These are phyloP conservation scores for Chelonoidis abingdonii DNA, from an alignment of 2,113 vertebrate genomes.

Conservation along the genomic window DNA sequence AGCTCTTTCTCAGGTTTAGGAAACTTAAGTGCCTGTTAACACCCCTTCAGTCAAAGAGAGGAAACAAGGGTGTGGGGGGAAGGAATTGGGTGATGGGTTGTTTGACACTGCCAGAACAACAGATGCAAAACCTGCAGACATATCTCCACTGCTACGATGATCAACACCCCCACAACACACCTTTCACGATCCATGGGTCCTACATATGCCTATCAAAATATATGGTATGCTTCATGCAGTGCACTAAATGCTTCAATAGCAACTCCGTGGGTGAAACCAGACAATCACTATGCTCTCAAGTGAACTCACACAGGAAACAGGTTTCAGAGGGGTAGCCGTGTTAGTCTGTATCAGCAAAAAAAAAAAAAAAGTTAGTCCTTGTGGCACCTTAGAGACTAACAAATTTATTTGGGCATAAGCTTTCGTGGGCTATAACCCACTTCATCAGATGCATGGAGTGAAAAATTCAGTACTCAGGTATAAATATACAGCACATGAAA, in stretches of 20 bases:
- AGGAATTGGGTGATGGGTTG: background rate
- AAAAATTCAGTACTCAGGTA: too few species aligned
- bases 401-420: too few species aligned
- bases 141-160: background rate
- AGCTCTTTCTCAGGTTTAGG: background rate
- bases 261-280: background rate
- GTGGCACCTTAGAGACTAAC: too few species aligned
- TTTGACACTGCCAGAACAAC: background rate
- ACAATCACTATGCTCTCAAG: background rate
- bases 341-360: too few species aligned
- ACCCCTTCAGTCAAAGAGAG: background rate
- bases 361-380: too few species aligned
- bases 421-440: too few species aligned
- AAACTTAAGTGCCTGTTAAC: background rate
- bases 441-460: too few species aligned
- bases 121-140: background rate
- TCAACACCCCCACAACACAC: background rate
- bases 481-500: too few species aligned
- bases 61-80: background rate
- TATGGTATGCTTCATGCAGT: background rate
- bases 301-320: background rate
- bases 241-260: background rate
- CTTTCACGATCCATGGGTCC: background rate
- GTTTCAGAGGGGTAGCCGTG: too few species aligned
- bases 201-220: background rate